Conservation (phyloP, 2,113 vertebrate species). For the Recurvirostra avosetta region DNA sequence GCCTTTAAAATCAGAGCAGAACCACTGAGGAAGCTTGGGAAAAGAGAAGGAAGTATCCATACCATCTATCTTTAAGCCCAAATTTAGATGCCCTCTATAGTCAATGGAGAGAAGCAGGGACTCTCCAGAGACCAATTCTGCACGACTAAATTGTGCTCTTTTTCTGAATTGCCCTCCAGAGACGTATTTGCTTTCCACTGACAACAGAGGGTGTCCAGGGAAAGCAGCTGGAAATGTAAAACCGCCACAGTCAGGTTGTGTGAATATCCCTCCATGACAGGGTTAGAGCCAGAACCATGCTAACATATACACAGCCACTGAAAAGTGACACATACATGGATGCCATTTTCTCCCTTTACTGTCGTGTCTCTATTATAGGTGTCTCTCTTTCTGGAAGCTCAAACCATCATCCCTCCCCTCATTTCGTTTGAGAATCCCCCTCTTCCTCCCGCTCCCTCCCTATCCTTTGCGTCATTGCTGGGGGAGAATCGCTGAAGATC, state of each 20-base stretch:
- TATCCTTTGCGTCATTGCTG: background rate
- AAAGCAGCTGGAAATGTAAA: background rate
- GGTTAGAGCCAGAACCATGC: background rate
- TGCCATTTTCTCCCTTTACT: background rate
- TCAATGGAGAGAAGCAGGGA: background rate
- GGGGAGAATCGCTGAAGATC: background rate
- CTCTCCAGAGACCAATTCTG: background rate
- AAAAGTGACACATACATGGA: background rate
- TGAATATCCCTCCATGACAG: background rate
- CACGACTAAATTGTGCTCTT: background rate
- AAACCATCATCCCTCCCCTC: background rate
- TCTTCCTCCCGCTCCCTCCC: rapidly evolving
- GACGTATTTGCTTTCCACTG: background rate
- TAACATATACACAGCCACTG: background rate
- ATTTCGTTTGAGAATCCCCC: background rate
- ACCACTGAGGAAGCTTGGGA: background rate
- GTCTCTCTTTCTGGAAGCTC: background rate
- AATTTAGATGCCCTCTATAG: background rate
- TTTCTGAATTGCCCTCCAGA: background rate
- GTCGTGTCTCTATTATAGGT: background rate
- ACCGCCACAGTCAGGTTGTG: background rate
- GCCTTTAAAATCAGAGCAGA: background rate
- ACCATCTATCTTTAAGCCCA: background rate
- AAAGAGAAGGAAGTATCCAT: background rate
- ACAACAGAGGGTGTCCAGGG: background rate